Percentiles rank a stretch among this genome's conserved stretches.
Evolutionary conservation across 64 coral and sea anemone species (phyloP).

Genomic region (Stichodactyla helianthus): DNA sequence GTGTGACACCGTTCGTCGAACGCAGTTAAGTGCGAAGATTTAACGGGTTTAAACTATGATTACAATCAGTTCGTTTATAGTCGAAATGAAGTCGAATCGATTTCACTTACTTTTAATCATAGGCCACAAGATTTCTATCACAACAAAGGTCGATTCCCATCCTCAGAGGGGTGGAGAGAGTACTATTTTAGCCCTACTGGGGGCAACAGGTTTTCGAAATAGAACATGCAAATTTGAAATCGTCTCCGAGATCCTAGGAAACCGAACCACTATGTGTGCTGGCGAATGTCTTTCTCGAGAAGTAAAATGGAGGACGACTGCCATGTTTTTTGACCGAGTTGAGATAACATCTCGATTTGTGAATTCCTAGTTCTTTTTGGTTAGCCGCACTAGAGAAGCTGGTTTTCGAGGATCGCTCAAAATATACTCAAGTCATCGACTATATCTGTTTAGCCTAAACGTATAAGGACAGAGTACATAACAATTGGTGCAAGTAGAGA

Average conservation of each 20-base stretch:
- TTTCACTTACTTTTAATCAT: neutral
- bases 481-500: neutral
- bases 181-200: neutral
- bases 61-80: neutral
- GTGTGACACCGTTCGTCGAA: neutral
- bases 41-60: neutral
- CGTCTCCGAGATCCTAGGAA: slow-evolving; percentile 13
- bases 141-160: neutral
- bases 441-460: neutral
- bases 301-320: neutral
- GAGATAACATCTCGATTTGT: neutral
- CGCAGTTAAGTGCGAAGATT: neutral
- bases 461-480: neutral
- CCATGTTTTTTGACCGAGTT: neutral
- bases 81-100: neutral
- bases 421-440: neutral
- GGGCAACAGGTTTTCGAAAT: neutral
- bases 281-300: neutral
- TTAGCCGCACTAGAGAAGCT: neutral
- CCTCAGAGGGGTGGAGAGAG: neutral
- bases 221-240: neutral
- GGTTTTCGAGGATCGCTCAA: neutral
- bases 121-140: neutral
- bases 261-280: neutral
- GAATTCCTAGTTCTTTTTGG: slow-evolving; percentile 3